A percentile compares a stretch with the other conserved stretches of the same genome.
Conservation (phyloP, 1,140 invertebrate genomes). For the Pseudomyrmex concolor region DNA sequence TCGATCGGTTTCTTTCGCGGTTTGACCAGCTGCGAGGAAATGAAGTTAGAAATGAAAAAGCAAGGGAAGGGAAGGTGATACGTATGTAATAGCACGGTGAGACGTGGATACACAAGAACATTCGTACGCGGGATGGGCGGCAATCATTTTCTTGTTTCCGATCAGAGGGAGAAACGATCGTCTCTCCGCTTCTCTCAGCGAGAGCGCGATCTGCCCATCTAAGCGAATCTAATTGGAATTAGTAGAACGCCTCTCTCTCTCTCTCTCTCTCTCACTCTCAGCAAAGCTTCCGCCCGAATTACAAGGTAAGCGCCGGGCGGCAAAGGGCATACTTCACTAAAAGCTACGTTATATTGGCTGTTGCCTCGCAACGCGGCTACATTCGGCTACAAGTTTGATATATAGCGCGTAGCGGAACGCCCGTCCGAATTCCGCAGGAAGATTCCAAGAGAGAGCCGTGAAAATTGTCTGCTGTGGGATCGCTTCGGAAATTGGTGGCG, state of each 20-base stretch:
- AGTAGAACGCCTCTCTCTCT: constrained; percentile 26
- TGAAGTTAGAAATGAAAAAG: constrained; percentile 32
- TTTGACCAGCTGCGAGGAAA: constrained; percentile 28
- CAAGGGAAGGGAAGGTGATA: neutral
- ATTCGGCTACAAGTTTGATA: constrained; percentile 29
- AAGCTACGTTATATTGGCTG: constrained; percentile 54
- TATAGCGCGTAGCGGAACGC: neutral
- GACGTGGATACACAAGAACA: constrained; percentile 4
- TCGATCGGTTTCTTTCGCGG: constrained; percentile 38
- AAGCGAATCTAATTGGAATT: constrained; percentile 54
- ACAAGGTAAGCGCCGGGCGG: constrained; percentile 43
- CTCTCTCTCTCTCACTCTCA: neutral
- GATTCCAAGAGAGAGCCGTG: constrained; percentile 34
- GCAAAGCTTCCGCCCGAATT: constrained; percentile 43
- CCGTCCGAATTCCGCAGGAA: constrained; percentile 27
- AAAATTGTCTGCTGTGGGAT: constrained; percentile 5
- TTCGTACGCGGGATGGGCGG: constrained; percentile 4
- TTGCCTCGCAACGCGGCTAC: constrained; percentile 31
- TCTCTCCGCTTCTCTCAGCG: neutral
- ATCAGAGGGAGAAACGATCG: neutral
- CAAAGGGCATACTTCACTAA: constrained; percentile 38
- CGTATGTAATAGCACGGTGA: constrained; percentile 12
- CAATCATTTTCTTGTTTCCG: neutral
- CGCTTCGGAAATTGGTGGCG: constrained; percentile 1
- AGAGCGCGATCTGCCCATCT: constrained; percentile 34